Evolutionary conservation across 2,797 vertebrate genomes (phyloP), one percentile per base, ranked within the genome.

Genomic region (Miichthys miiuy): DNA sequence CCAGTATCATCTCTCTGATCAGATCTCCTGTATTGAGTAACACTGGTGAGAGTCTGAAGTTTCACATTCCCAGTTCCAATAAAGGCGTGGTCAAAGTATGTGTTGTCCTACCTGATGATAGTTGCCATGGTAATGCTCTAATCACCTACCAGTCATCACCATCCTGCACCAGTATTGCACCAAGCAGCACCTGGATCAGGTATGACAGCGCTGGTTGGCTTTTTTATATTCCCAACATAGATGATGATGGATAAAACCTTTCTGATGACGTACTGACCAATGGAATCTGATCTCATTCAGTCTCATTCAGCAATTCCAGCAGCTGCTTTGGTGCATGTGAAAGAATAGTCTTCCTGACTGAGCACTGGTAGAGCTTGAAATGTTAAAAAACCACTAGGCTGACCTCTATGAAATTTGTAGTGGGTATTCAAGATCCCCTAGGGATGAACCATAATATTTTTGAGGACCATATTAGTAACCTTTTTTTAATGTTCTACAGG

Each of bases 121-220:
- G 72, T 30, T 98, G 97, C 85, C 93, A 81, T 11, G 89, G 95
- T 21, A 79, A 85, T 2, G 66, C 91, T 41, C 41, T 41, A 1
- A 68, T 99, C 58, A 93, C 92, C 56, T 98, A 97, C 79, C 80
- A 82, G 12, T 96, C 97, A 0, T 82, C 88, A 5, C 97, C 97
- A 0, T 91, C 86, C 3, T 99, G 97, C 84, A 88, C 75, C 44
- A 23, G 25, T 5, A 81, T 97, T 20, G 72, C 73, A 23, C 97
- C 97, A 41, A 88, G 70, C 25, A 94, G 80, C 81, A 92, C 93
- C 72, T 98, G 98, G 98, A 80, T 86, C 81, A 98, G 97, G 97
- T 98, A 80, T 1, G 63, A 25, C 34, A 30, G 18, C 4, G 25
- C 42, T 34, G 27, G 3, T 47, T 71, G 21, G 1, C 12, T 18